Base-by-base conservation (phyloP, 1,140 invertebrate genomes). In the Oncopeltus fasciatus region DNA sequence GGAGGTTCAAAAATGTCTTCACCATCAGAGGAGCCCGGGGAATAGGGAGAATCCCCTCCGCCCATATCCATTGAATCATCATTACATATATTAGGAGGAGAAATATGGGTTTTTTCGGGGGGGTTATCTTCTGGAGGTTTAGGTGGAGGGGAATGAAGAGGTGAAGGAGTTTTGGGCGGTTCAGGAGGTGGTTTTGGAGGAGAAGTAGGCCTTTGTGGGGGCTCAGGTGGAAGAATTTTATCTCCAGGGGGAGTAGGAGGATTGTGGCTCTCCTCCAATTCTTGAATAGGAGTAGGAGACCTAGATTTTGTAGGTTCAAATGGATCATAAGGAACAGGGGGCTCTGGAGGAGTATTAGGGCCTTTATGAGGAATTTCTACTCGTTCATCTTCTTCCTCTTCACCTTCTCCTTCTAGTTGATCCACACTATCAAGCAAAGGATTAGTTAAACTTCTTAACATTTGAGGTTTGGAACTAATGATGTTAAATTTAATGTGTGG, bases 1-100 rank as follows among this genome's bases (percentile, higher is more conserved):
- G 88, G 88, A 27, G 89, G 88, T 74, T 90, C 87, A 74, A 91
- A 91, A 38, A 91, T 77, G 71, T 90, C 89, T 69, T 89, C 86
- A 67, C 87, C 89, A 69, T 91, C 64, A 82, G 86, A 2, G 8
- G 86, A 88, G 26, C 85, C 88, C 0, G 88, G 88, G 24, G 87
- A 90, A 74, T 90, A 90, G 0, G 90, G 89, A 12, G 88, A 90
- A 57, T 87, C 83, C 67, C 64, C 67, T 29, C 57, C 58, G 26
- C 65, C 44, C 27, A 64, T 61, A 53, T 64, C 62, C 51, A 68
- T 56, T 21, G 59, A 62, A 56, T 65, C 67, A 51, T 66, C 65
- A 26, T 46, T 61, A 28, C 63, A 53, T n/a, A 66, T 64, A 26
- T 64, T 63, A 20, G 49, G 49, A 27, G 49, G 49, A 24, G 62